Evolutionary conservation across 2,888 invertebrate species (phyloP).

Genomic region (Cataglyphis rosenhaueri): DNA sequence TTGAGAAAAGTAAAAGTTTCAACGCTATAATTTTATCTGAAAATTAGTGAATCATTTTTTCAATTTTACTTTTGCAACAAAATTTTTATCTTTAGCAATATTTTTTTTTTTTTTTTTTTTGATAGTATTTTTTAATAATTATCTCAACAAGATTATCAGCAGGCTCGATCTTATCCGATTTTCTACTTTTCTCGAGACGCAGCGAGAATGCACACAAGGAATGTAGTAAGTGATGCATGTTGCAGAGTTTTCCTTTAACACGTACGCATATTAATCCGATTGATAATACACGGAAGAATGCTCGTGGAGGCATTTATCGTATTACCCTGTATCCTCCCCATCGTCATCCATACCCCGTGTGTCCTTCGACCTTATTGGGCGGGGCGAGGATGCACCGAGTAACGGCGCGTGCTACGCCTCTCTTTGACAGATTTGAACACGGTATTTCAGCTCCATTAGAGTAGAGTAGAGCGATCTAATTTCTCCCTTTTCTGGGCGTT

Average conservation of each 20-base stretch:
- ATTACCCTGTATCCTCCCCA: slow-evolving; percentile 53
- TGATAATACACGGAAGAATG: slow-evolving; percentile 73
- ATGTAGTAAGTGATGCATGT: slow-evolving; percentile 70
- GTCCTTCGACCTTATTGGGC: slow-evolving; percentile 76
- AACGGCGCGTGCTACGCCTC: slow-evolving; percentile 68
- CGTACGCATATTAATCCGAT: slow-evolving; percentile 71
- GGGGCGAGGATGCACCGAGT: slow-evolving; percentile 76
- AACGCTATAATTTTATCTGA: neutral
- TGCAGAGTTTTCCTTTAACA: slow-evolving; percentile 73
- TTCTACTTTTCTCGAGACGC: slow-evolving; percentile 50
- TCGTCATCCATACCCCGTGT: slow-evolving; percentile 62
- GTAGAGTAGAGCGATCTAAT: slow-evolving; percentile 66
- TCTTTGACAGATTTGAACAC: slow-evolving; percentile 72
- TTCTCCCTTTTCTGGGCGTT: slow-evolving; percentile 65
- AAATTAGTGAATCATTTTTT: neutral
- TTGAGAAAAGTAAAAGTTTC: slow-evolving; percentile 45
- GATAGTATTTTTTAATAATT: neutral
- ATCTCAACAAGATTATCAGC: neutral
- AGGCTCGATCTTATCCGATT: neutral
- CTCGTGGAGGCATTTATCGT: slow-evolving; percentile 68
- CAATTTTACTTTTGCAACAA: neutral
- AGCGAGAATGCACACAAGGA: slow-evolving; percentile 54
- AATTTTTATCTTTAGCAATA: neutral
- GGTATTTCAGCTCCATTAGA: slow-evolving; percentile 70
- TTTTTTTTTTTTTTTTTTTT: neutral